Conservation (phyloP, 2,113 vertebrate genomes). For the Heterotilapia buettikoferi region DNA sequence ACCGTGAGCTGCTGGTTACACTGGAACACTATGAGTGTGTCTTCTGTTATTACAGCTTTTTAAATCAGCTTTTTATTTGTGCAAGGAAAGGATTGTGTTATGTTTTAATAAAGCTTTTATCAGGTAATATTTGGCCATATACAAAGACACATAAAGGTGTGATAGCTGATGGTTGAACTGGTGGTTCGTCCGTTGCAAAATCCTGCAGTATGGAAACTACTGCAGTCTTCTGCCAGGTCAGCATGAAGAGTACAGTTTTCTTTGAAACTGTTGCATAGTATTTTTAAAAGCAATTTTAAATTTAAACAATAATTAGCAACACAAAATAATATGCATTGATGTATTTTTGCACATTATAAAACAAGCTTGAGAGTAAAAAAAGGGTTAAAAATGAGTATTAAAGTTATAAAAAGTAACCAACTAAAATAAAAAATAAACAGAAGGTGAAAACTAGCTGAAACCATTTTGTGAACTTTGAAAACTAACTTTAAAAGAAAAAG, state of each 20-base stretch:
- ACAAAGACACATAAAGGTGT: neutral
- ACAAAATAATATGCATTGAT: neutral
- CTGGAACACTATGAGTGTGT: neutral
- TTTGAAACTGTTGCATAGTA: neutral
- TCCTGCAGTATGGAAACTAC: neutral
- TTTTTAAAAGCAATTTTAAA: neutral
- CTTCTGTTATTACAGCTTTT: neutral
- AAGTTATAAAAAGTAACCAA: neutral
- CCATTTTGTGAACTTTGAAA: rapidly evolving
- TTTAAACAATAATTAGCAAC: neutral
- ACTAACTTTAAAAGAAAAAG: neutral
- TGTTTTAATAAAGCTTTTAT: neutral
- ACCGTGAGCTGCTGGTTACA: neutral
- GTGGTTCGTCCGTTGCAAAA: neutral
- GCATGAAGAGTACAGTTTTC: neutral
- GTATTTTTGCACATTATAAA: neutral
- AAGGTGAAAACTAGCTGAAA: neutral
- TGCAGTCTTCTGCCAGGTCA: neutral
- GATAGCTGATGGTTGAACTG: neutral
- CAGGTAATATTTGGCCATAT: neutral
- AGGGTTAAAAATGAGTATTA: neutral
- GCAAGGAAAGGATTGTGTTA: neutral
- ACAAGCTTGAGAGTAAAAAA: neutral
- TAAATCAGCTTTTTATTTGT: neutral
- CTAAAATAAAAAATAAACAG: neutral